These are phyloP conservation scores for Phortica okadai DNA, from an alignment of 2,888 invertebrate species.

Conservation along the genomic window DNA sequence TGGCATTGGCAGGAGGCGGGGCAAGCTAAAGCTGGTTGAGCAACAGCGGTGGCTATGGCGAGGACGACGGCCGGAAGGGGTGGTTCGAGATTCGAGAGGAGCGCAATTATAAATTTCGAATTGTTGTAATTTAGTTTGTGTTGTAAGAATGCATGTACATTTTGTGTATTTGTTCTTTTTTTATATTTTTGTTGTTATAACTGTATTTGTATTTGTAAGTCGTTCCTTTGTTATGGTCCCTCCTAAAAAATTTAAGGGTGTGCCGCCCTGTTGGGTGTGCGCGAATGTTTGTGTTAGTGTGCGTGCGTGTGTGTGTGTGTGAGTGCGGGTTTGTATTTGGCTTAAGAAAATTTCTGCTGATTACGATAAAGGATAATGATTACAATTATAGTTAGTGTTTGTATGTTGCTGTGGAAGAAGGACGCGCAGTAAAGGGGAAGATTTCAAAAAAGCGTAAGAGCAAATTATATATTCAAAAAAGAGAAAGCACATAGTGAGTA, in stretches of 20 bases:
- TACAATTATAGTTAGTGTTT: slow-evolving; percentile 5
- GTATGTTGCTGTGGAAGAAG: not conserved
- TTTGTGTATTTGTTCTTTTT: slow-evolving; percentile 38
- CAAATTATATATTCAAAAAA: not conserved
- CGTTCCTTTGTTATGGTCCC: slow-evolving; percentile 35
- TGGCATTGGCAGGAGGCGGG: slow-evolving; percentile 63
- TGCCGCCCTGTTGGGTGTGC: slow-evolving; percentile 43
- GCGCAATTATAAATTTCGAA: slow-evolving; percentile 72
- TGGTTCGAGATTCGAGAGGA: slow-evolving; percentile 60
- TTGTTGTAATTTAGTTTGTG: slow-evolving; percentile 71
- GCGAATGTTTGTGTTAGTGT: slow-evolving; percentile 3
- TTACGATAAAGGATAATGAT: slow-evolving; percentile 18
- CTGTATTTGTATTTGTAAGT: slow-evolving; percentile 46
- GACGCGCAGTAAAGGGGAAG: not conserved
- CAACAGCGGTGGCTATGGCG: slow-evolving; percentile 25
- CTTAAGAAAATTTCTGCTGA: slow-evolving; percentile 9
- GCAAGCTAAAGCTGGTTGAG: slow-evolving; percentile 50
- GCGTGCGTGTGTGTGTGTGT: slow-evolving; percentile 28
- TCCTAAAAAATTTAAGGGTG: slow-evolving; percentile 1
- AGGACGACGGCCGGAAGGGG: slow-evolving; percentile 45
- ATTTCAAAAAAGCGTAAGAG: not conserved
- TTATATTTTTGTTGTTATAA: slow-evolving; percentile 42
- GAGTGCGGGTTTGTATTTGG: slow-evolving; percentile 34
- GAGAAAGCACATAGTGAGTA: not conserved
- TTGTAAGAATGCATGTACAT: slow-evolving; percentile 53